Conservation (phyloP, 2,888 invertebrate genomes). For the Aelia acuminata region DNA sequence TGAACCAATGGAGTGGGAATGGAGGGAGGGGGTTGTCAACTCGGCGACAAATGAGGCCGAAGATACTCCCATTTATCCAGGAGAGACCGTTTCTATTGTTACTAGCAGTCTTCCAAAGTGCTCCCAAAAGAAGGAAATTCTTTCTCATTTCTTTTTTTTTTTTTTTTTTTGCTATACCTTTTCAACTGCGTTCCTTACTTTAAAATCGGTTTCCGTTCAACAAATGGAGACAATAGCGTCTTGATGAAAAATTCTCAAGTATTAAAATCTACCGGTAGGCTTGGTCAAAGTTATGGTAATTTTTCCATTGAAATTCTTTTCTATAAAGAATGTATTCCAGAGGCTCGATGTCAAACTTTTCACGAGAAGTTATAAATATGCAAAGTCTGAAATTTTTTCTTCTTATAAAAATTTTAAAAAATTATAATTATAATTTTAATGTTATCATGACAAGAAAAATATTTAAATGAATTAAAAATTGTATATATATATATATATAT, state of each 20-base stretch:
- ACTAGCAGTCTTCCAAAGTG: not conserved
- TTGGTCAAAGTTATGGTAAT: too few species aligned
- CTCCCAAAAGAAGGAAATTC: not conserved
- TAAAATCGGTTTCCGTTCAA: not conserved
- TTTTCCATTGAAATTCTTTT: too few species aligned
- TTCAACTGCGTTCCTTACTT: not conserved
- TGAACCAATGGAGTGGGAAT: not conserved
- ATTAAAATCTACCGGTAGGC: not conserved
- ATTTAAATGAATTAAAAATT: too few species aligned
- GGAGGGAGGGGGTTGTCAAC: not conserved
- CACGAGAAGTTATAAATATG: too few species aligned
- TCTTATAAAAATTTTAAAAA: too few species aligned
- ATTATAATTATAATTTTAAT: too few species aligned
- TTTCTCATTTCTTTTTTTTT: not conserved
- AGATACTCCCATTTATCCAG: constrained; percentile 18
- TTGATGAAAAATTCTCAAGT: not conserved
- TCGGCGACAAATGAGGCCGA: not conserved
- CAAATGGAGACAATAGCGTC: not conserved
- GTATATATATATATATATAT: too few species aligned
- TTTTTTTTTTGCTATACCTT: too few species aligned
- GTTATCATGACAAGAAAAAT: too few species aligned
- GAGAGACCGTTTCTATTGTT: not conserved
- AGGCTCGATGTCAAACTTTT: too few species aligned
- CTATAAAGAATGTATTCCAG: too few species aligned
- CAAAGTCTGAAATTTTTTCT: too few species aligned